phyloP scores from a whole-genome alignment of 2,113 vertebrate species.

The Psammodynastes pulverulentus region DNA sequence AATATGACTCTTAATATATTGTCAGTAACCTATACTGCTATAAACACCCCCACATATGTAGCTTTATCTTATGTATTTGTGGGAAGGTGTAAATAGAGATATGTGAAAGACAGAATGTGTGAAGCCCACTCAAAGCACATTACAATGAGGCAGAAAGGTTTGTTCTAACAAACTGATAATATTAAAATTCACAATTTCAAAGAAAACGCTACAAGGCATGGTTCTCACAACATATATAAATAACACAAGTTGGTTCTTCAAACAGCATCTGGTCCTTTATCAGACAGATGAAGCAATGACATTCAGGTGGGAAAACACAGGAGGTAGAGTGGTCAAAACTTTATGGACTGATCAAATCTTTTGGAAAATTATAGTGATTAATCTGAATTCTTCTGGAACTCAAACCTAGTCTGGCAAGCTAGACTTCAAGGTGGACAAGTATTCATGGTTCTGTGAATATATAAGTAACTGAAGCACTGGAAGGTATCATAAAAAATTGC shows the following conservation, averaged over 20 bases:
- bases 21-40: not conserved
- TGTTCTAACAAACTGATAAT: not conserved
- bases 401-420: not conserved
- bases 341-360: not conserved
- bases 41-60: not conserved
- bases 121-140: not conserved
- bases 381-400: not conserved
- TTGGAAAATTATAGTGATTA: not conserved
- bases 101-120: not conserved
- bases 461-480: not conserved
- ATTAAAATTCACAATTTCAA: not conserved
- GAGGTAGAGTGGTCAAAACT: not conserved
- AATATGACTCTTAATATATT: not conserved
- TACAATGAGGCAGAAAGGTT: not conserved
- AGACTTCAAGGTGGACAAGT: not conserved
- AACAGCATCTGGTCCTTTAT: not conserved
- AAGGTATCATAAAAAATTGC: not conserved
- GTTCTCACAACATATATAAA: not conserved
- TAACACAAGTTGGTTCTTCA: not conserved
- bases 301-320: not conserved
- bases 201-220: not conserved
- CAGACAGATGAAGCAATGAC: not conserved
- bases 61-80: not conserved
- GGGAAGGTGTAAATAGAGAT: not conserved
- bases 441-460: not conserved